Evolutionary conservation across 2,797 vertebrate species (phyloP).

Genomic region (Sciurus vulgaris): DNA sequence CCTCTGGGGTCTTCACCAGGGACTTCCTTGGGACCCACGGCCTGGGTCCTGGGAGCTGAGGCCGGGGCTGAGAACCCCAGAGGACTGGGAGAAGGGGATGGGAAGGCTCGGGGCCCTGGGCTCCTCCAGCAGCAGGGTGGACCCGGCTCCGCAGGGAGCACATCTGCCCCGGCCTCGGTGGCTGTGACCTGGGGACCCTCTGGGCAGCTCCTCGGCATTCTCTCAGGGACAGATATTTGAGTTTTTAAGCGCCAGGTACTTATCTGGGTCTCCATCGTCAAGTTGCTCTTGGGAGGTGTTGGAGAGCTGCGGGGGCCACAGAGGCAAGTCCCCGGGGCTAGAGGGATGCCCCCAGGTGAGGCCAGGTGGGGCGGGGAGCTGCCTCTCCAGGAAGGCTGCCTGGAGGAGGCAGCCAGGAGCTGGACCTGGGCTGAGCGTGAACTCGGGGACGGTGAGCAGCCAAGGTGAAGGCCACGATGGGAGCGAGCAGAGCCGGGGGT

Average conservation of each 20-base stretch:
- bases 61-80: too few relatives aligned
- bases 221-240: background rate
- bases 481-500: too few relatives aligned
- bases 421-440: background rate
- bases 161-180: rapidly evolving
- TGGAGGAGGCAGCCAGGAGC: background rate
- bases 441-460: background rate
- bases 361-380: background rate
- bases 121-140: background rate
- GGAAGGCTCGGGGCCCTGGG: background rate
- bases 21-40: background rate
- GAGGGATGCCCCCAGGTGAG: background rate
- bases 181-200: background rate
- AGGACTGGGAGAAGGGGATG: background rate
- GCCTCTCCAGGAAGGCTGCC: background rate
- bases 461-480: background rate
- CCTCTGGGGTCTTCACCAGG: background rate
- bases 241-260: background rate
- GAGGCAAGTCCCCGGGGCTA: background rate
- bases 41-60: background rate
- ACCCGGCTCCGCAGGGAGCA: background rate
- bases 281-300: background rate
- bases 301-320: background rate
- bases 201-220: background rate
- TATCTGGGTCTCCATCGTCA: background rate